A percentile compares a stretch with the other conserved stretches of the same genome.
Conservation (phyloP, 2,797 vertebrate genomes). For the Anguilla anguilla region DNA sequence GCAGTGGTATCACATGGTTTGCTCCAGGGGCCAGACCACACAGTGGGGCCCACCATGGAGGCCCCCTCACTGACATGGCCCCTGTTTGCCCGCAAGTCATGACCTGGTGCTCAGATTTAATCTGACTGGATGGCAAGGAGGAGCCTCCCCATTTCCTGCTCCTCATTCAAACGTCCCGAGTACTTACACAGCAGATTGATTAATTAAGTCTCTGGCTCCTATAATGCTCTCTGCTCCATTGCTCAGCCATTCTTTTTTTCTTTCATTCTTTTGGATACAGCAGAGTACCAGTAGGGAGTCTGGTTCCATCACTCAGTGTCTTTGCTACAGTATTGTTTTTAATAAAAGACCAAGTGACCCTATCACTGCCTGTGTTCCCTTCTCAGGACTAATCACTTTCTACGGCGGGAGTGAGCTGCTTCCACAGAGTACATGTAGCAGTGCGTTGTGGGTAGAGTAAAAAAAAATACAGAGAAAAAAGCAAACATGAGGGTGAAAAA, state of each 20-base stretch:
- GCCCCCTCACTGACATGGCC: not conserved
- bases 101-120: not conserved
- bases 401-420: not conserved
- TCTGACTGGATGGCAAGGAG: not conserved
- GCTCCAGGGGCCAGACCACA: not conserved
- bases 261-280: not conserved
- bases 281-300: not conserved
- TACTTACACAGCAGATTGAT: constrained; percentile 4
- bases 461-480: not conserved
- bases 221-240: not conserved
- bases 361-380: not conserved
- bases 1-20: not conserved
- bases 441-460: not conserved
- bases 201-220: constrained; percentile 1
- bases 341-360: constrained; percentile 23
- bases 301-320: not conserved
- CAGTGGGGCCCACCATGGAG: not conserved
- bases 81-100: not conserved
- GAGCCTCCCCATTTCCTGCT: not conserved
- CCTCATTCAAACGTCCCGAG: not conserved
- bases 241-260: not conserved
- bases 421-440: not conserved
- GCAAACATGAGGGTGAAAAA: not conserved
- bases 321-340: not conserved
- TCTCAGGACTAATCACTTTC: not conserved